phyloP scores from a whole-genome alignment of 2,113 vertebrate species.

The Oreotrochilus melanogaster region DNA sequence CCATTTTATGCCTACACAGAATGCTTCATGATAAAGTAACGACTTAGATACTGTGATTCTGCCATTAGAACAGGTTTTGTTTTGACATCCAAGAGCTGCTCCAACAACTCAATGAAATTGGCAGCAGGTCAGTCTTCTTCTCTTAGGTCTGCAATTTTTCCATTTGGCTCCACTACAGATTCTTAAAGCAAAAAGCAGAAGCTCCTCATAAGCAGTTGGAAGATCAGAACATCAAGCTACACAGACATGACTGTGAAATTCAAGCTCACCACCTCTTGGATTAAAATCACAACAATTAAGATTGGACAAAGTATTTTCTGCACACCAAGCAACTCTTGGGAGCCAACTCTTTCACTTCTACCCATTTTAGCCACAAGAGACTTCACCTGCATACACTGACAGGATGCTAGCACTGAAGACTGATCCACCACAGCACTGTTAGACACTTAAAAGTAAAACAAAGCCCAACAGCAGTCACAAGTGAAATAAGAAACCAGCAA shows the following conservation, averaged over 20 bases:
- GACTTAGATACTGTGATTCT: not conserved
- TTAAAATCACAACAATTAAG: not conserved
- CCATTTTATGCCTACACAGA: not conserved
- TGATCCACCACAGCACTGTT: accelerated
- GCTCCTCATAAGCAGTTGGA: not conserved
- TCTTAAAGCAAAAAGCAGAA: constrained; percentile 43
- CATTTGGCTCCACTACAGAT: constrained; percentile 33
- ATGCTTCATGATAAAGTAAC: not conserved
- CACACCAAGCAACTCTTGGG: not conserved
- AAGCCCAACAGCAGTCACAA: not conserved
- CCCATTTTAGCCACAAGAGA: not conserved
- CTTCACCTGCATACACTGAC: not conserved
- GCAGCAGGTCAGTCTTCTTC: constrained; percentile 41
- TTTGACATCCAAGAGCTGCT: constrained; percentile 59
- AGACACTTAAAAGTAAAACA: not conserved
- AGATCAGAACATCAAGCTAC: not conserved
- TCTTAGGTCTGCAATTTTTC: constrained; percentile 43
- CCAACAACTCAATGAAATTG: constrained; percentile 34
- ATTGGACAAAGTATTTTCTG: not conserved
- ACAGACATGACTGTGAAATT: not conserved
- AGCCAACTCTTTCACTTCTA: not conserved
- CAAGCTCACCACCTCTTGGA: not conserved
- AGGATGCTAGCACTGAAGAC: not conserved
- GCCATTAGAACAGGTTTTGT: constrained; percentile 49
- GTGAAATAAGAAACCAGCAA: not conserved